phyloP scores from a whole-genome alignment of 2,113 vertebrate genomes.

The Prunella fulvescens region DNA sequence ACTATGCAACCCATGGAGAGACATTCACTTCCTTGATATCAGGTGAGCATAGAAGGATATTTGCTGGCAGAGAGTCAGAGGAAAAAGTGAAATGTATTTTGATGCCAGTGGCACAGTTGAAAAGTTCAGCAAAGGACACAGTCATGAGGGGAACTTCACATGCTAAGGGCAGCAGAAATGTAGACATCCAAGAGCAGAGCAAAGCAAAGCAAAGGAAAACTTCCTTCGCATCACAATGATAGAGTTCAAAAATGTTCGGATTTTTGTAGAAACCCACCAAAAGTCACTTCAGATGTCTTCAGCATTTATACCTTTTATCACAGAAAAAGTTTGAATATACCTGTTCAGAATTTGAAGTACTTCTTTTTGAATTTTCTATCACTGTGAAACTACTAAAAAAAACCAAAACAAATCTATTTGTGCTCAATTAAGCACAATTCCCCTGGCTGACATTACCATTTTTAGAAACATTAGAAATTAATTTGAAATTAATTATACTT shows the following conservation, averaged over 20 bases:
- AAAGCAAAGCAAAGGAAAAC: conserved; percentile 14
- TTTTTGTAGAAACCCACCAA: not conserved
- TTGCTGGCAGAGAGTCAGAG: not conserved
- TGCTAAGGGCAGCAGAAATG: conserved; percentile 13
- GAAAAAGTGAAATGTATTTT: conserved; percentile 26
- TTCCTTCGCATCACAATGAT: not conserved
- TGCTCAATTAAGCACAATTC: not conserved
- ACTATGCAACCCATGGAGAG: not conserved
- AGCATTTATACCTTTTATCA: not conserved
- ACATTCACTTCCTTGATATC: not conserved
- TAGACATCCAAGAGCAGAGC: conserved; percentile 9
- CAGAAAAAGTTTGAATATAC: not conserved
- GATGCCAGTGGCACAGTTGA: conserved; percentile 33
- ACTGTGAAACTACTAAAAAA: conserved; percentile 39
- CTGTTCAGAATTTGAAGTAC: conserved; percentile 22
- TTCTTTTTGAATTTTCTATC: conserved; percentile 3
- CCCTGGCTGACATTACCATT: conserved; percentile 2
- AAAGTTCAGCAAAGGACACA: conserved; percentile 53
- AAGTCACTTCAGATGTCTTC: conserved; percentile 17
- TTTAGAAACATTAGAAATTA: not conserved
- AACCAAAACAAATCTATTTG: conserved; percentile 10
- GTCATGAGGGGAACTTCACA: conserved; percentile 24
- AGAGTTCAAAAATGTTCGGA: not conserved
- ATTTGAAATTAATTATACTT: conserved; percentile 29
- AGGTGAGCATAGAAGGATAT: not conserved